Evolutionary conservation across 2,797 vertebrate genomes (phyloP), one percentile per base, ranked within the genome.

Genomic region (Sternarchorhynchus goeldii): DNA sequence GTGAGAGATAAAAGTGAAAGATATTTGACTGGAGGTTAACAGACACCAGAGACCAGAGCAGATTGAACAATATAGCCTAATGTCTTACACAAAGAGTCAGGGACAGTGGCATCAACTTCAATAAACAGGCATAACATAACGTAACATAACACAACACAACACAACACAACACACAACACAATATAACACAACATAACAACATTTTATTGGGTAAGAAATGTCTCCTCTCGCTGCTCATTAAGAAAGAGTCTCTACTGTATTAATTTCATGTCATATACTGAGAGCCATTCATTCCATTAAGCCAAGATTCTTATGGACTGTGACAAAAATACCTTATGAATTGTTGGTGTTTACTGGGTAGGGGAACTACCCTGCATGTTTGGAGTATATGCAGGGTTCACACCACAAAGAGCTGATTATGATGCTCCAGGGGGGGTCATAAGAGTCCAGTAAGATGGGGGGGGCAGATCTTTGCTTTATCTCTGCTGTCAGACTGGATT

Each of bases 231-330:
- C 25, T 81, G 87, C 83, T 79, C 50, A 85, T 73, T 75, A 60
- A 75, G 89, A 91, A 87, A 87, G 88, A 89, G 88, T 89, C 85
- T 86, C 84, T 81, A 84, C 89, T 88, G 36, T 89, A 91, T 90
- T 90, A 87, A 89, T 89, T 87, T 86, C 82, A 20, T 45, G 76
- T 89, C 83, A 87, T 86, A 87, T 81, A 91, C 85, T 86, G 82
- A 79, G 83, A 87, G 78, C 83, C 81, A 75, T 82, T 84, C 79
- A 79, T 84, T 81, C 62, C 45, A 31, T 68, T 73, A 39, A 59
- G 66, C 20, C 75, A 60, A 14, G 36, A 39, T 32, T 69, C 60
- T 69, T 71, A 1, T 53, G 41, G 59, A 62, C 74, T 68, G 39
- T 59, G 68, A 80, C 83, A 84, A 83, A 79, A 76, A 77, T 81